phyloP scores from a whole-genome alignment of 1,140 invertebrate species.

The Heliconius himera region DNA sequence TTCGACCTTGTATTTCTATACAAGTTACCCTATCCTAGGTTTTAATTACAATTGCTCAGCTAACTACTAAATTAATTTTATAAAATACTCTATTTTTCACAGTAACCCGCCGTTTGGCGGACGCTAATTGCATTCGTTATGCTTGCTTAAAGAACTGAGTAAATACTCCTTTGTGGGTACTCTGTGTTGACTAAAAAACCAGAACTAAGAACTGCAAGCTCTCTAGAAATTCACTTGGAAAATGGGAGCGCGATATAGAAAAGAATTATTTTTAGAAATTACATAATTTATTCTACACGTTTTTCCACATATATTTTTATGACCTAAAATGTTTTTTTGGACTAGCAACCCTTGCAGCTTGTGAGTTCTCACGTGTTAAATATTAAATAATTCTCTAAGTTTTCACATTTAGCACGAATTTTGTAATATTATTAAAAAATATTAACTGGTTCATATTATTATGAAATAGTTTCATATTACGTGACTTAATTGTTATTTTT shows the following conservation, averaged over 20 bases:
- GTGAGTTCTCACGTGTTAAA: neutral
- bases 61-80: conserved; percentile 1
- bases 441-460: too few species aligned
- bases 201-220: conserved; percentile 9
- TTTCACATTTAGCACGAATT: neutral
- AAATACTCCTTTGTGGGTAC: conserved; percentile 34
- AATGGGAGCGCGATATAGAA: conserved; percentile 8
- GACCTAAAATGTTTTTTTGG: conserved; percentile 9
- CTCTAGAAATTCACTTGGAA: conserved; percentile 6
- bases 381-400: neutral
- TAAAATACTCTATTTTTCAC: conserved; percentile 14
- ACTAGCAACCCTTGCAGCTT: neutral
- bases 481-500: too few species aligned
- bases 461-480: too few species aligned
- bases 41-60: neutral
- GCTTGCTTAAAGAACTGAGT: conserved; percentile 36
- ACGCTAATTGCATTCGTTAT: conserved; percentile 41
- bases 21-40: neutral
- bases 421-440: neutral
- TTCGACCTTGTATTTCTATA: neutral
- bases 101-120: conserved; percentile 15
- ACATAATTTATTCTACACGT: conserved; percentile 2
- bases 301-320: conserved; percentile 5
- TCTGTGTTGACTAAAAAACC: conserved; percentile 29
- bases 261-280: conserved; percentile 21